A percentile compares a stretch with the other conserved stretches of the same genome.
These are phyloP conservation scores for Chromobotia macracanthus DNA, from an alignment of 2,797 vertebrate species.

Conservation along the genomic window DNA sequence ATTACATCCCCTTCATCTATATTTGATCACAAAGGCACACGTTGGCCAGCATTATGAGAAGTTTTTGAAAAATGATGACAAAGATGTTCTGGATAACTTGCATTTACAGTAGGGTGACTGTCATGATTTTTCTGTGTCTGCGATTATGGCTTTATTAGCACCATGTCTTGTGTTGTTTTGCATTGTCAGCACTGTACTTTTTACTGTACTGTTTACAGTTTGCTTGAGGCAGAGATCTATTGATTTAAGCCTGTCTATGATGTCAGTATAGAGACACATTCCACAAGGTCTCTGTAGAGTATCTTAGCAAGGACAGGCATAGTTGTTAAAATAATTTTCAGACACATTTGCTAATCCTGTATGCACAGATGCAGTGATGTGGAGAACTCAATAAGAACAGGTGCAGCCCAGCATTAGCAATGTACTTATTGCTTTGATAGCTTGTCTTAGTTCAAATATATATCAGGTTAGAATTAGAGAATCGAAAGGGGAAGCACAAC, in stretches of 20 bases:
- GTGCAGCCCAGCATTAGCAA: constrained; percentile 9
- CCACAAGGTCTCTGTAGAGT: constrained; percentile 22
- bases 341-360: constrained; percentile 41
- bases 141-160: constrained; percentile 47
- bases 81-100: constrained; percentile 27
- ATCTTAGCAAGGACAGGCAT: not conserved
- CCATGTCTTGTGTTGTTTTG: constrained; percentile 23
- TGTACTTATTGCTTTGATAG: not conserved
- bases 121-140: constrained; percentile 36
- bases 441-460: not conserved
- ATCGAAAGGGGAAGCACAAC: not conserved
- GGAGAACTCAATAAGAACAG: constrained; percentile 18
- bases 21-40: constrained; percentile 5
- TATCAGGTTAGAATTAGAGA: not conserved
- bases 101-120: constrained; percentile 19
- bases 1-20: constrained; percentile 36
- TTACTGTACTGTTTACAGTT: constrained; percentile 42
- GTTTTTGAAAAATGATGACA: constrained; percentile 44
- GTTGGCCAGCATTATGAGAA: constrained; percentile 13
- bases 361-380: constrained; percentile 28
- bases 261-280: constrained; percentile 35
- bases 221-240: constrained; percentile 46
- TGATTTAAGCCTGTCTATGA: constrained; percentile 46
- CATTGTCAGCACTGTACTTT: constrained; percentile 30
- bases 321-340: constrained; percentile 24